Base-by-base conservation (phyloP, 2,113 vertebrate genomes). In the Gorilla gorilla region DNA sequence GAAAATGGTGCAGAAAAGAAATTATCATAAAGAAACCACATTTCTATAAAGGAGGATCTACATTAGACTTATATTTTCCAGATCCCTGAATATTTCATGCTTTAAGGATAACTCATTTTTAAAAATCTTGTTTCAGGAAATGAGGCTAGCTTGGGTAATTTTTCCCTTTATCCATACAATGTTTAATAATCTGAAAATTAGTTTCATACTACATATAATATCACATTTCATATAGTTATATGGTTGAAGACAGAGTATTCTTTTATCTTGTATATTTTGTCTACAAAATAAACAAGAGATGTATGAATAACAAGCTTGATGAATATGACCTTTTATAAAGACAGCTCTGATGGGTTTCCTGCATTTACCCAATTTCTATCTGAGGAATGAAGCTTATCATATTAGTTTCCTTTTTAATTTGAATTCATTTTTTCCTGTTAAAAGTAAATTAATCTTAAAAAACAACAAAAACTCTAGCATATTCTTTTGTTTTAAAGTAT, bases 361-460 rank as follows among this genome's bases (percentile, higher is more conserved):
- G 5, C 85, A 79, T 94, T 68, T 79, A 0, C 0, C 96, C 78
- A 81, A 50, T 94, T 95, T 93, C 43, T 6, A 81, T 27, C 59
- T 95, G 25, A n/a, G 6, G 59, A 35, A 40, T 96, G 94, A 96
- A 96, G 52, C 61, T 40, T 45, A 59, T 25, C 52, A 70, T 30
- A 38, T 92, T 57, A 43, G 25, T 94, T 86, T 64, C 83, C 98
- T 80, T 91, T 4, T 16, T 48, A 96, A 85, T 81, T 92, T 87
- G 68, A 92, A 96, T 97, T 76, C n/a, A 17, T 73, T 96, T 89
- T 0, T 2, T 6, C 75, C 6, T 18, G 66, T 70, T 97, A 52
- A 92, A 91, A 82, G 30, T 35, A 92, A 78, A 79, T 91, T 11
- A 72, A 85, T 93, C 25, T 40, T 11, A 50, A 30, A 93, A 48